Percentiles rank a stretch among this genome's conserved stretches.
Conservation (phyloP, 2,888 invertebrate genomes). For the Limnephilus auricula region DNA sequence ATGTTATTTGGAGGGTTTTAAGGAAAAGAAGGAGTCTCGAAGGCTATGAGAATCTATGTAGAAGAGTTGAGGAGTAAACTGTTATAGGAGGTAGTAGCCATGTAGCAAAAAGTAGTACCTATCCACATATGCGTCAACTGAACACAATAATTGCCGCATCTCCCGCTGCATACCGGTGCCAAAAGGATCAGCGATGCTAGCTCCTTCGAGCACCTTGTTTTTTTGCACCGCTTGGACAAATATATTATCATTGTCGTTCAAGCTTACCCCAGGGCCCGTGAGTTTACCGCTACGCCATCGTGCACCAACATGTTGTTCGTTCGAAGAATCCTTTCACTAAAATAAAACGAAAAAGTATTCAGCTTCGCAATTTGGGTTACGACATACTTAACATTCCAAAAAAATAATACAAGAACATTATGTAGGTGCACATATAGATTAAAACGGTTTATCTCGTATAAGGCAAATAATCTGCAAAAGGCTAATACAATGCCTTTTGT, state of each 20-base stretch:
- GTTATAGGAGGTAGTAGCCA: neutral
- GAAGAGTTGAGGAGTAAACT: too few species aligned
- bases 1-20: neutral
- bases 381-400: neutral
- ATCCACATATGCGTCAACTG: neutral
- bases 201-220: too few species aligned
- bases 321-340: neutral
- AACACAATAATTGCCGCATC: too few species aligned
- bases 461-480: too few species aligned
- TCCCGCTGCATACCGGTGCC: too few species aligned
- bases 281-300: neutral
- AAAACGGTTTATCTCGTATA: neutral
- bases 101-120: neutral
- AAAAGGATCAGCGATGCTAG: too few species aligned
- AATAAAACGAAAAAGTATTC: neutral
- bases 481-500: neutral
- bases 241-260: neutral
- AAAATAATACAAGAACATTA: neutral
- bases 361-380: neutral
- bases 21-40: neutral
- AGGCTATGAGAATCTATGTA: neutral
- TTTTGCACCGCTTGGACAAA: too few species aligned
- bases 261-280: neutral
- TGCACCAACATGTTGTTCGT: neutral
- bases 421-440: neutral